Conservation (phyloP, 2,113 vertebrate species). For the Megaceryle maxima region DNA sequence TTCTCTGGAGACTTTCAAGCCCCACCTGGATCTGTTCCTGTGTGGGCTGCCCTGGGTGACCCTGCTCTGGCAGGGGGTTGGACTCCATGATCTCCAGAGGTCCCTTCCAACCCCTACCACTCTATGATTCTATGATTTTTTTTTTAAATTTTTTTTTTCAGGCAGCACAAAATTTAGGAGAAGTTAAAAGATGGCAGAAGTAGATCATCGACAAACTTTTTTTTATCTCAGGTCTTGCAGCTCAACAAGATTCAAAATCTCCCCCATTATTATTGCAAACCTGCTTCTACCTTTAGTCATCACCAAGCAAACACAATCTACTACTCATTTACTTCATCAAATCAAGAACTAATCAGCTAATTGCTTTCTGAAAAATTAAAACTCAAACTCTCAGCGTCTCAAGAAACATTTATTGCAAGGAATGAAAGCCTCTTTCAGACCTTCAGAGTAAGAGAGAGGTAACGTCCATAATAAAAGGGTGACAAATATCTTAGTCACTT, state of each 20-base stretch:
- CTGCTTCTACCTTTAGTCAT: neutral
- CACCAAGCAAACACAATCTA: neutral
- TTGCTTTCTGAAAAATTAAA: neutral
- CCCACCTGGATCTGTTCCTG: too few species aligned
- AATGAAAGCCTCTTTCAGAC: neutral
- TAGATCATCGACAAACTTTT: neutral
- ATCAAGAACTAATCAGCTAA: slow-evolving; percentile 19
- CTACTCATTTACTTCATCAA: neutral
- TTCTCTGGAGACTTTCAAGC: too few species aligned
- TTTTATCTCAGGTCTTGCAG: neutral
- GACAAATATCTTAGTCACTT: neutral
- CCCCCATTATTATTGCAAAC: neutral
- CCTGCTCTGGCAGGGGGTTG: too few species aligned
- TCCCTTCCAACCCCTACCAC: too few species aligned
- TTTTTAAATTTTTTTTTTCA: neutral
- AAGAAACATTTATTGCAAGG: neutral
- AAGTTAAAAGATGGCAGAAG: neutral
- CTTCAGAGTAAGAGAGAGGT: neutral
- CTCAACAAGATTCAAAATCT: neutral
- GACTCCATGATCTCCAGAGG: too few species aligned
- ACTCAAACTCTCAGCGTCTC: neutral
- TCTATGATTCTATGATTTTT: too few species aligned
- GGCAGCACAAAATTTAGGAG: neutral
- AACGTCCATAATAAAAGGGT: neutral
- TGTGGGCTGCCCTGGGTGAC: too few species aligned